Conservation (phyloP, 2,113 vertebrate genomes). For the Pipa parva region DNA sequence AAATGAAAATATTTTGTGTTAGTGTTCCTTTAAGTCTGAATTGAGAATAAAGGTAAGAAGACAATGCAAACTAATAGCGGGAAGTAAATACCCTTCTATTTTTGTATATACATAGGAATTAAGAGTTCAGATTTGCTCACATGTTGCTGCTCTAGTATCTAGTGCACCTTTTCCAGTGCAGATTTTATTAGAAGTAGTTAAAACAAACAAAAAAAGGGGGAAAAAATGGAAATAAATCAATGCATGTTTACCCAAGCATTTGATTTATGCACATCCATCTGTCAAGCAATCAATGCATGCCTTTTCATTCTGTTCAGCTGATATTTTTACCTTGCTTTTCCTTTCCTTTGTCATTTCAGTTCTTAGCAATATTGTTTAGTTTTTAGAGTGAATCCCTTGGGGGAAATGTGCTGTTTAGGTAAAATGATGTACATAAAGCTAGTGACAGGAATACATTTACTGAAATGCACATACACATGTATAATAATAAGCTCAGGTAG, state of each 20-base stretch:
- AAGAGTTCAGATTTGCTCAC: neutral
- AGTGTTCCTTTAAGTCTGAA: no score
- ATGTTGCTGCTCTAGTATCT: neutral
- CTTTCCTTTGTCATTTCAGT: constrained; percentile 2
- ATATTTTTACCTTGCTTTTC: constrained; percentile 2
- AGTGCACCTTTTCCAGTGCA: neutral
- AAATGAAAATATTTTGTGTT: no score
- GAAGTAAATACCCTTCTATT: neutral
- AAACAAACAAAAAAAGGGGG: neutral
- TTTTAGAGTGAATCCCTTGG: neutral
- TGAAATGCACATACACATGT: neutral
- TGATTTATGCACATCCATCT: constrained; percentile 2
- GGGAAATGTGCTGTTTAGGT: neutral
- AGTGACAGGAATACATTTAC: neutral
- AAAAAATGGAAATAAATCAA: neutral
- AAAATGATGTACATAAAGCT: neutral
- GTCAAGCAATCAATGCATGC: neutral
- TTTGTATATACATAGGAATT: neutral
- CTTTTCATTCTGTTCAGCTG: neutral
- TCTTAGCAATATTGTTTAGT: neutral
- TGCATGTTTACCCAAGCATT: neutral
- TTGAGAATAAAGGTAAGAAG: no score
- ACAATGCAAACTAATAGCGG: no score
- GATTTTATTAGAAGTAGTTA: neutral
- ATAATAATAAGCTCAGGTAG: no score